A percentile compares a stretch with the other conserved stretches of the same genome.
Evolutionary conservation across 2,797 vertebrate species (phyloP).

Genomic region (Falco novaeseelandiae): DNA sequence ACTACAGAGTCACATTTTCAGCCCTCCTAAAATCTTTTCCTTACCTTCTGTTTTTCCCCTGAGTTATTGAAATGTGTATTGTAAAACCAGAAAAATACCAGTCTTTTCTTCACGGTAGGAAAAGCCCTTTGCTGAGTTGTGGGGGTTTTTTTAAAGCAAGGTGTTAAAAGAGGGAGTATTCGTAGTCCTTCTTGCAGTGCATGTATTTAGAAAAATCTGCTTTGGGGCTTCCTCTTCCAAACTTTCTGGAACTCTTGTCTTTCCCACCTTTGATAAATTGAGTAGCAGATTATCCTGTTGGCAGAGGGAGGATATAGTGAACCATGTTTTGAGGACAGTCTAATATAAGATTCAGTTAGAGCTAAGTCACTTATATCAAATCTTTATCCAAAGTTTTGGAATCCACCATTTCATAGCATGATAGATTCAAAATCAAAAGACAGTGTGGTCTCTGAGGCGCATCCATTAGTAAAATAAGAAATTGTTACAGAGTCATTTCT

Average conservation of each 20-base stretch:
- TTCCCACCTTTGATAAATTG: not conserved
- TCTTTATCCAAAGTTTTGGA: not conserved
- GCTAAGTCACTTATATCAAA: not conserved
- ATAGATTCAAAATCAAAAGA: not conserved
- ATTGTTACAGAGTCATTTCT: not conserved
- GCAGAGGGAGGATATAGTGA: not conserved
- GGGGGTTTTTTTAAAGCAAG: rapidly evolving
- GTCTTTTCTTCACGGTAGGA: not conserved
- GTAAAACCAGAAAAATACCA: not conserved
- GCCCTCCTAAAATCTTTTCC: not conserved
- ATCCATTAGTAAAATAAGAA: not conserved
- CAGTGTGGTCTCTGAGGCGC: not conserved
- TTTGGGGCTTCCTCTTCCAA: not conserved
- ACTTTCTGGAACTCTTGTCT: not conserved
- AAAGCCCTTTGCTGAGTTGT: not conserved
- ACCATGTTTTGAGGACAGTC: not conserved
- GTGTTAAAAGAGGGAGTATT: not conserved
- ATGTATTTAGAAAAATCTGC: not conserved
- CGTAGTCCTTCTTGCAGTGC: not conserved
- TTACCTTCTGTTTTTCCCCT: not conserved
- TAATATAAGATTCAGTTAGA: not conserved
- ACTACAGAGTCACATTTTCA: not conserved
- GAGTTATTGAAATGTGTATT: not conserved
- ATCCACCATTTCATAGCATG: not conserved
- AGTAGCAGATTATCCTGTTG: not conserved